These are phyloP conservation scores for Rhagoletis pomonella DNA, from an alignment of 1,140 invertebrate species.

Conservation along the genomic window DNA sequence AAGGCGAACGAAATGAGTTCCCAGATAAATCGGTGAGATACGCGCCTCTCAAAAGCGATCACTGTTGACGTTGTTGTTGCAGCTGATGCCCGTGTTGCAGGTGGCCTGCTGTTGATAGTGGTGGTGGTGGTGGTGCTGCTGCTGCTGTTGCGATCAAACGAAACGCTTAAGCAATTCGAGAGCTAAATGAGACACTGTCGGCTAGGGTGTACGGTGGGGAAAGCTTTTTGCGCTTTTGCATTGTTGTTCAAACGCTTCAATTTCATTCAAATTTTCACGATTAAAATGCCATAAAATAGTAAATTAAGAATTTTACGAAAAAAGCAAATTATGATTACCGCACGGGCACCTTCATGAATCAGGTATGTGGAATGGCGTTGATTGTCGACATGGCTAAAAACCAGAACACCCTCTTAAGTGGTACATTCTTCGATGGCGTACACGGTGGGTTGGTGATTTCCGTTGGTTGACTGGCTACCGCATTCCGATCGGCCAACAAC, in stretches of 20 bases:
- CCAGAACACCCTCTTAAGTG: slow-evolving; percentile 41
- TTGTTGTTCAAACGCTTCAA: background rate
- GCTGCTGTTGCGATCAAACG: background rate
- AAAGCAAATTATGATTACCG: background rate
- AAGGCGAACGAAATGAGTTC: slow-evolving; percentile 41
- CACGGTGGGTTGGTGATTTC: slow-evolving; percentile 8
- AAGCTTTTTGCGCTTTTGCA: background rate
- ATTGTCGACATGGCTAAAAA: slow-evolving; percentile 26
- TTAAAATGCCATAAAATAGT: slow-evolving; percentile 46
- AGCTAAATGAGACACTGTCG: background rate
- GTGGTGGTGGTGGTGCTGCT: background rate
- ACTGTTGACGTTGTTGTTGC: background rate
- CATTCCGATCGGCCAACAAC: slow-evolving; percentile 21
- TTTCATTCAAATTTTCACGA: slow-evolving; percentile 44
- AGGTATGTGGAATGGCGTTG: slow-evolving; percentile 8
- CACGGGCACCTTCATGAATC: background rate
- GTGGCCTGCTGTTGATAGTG: background rate
- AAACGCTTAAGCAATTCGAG: background rate
- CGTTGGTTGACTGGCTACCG: background rate
- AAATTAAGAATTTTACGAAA: slow-evolving; percentile 20
- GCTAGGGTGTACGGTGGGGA: background rate
- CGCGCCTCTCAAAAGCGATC: slow-evolving; percentile 18
- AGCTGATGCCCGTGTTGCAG: background rate
- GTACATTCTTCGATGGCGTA: background rate
- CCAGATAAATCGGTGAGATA: slow-evolving; percentile 41